Evolutionary conservation across 2,797 vertebrate genomes (phyloP).

Genomic region (Spatula versicolor): DNA sequence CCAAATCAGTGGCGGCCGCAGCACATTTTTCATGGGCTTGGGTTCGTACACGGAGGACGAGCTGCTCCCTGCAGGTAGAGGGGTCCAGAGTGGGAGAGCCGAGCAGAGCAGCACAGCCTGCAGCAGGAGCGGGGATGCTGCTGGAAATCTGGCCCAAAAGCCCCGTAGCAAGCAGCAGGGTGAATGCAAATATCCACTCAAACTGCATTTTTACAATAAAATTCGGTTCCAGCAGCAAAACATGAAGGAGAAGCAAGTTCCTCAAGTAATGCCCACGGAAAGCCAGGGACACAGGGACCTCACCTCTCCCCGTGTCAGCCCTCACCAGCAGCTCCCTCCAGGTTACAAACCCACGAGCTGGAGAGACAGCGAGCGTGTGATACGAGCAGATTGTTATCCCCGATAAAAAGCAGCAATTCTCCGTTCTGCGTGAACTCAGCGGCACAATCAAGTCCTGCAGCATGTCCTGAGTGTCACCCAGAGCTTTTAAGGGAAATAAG

Average conservation of each 20-base stretch:
- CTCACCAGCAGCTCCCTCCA: not conserved
- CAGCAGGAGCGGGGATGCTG: not conserved
- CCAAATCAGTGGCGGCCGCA: not conserved
- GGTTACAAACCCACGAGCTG: not conserved
- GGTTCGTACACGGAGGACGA: not conserved
- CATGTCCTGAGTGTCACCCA: not conserved
- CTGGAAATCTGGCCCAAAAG: not conserved
- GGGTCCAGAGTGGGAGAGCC: not conserved
- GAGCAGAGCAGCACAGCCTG: not conserved
- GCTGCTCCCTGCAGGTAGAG: not conserved
- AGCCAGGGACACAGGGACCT: not conserved
- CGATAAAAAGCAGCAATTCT: not conserved
- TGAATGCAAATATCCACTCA: not conserved
- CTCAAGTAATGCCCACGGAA: not conserved
- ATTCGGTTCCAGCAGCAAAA: not conserved
- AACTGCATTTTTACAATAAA: not conserved
- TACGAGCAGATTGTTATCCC: not conserved
- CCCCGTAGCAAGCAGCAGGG: not conserved
- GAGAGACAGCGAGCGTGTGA: not conserved
- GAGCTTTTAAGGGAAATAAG: not conserved
- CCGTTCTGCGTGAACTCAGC: not conserved
- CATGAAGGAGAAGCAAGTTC: not conserved
- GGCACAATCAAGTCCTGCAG: not conserved
- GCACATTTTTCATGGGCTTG: slow-evolving; percentile 1
- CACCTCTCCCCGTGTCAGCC: not conserved